phyloP scores from a whole-genome alignment of 2,888 invertebrate genomes.

The Sesia apiformis region DNA sequence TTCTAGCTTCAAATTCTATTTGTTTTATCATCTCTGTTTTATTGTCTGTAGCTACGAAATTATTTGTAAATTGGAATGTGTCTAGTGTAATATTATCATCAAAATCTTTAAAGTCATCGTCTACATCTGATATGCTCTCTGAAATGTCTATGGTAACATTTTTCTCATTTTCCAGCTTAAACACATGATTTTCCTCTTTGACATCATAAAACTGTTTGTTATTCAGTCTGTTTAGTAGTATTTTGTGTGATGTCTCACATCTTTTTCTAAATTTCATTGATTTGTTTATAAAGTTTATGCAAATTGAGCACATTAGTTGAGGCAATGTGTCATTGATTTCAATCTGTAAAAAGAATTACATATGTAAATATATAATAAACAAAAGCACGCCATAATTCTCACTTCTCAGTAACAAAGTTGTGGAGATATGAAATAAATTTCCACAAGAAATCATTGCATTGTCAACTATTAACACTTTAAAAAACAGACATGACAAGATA shows the following conservation, averaged over 20 bases:
- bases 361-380: too few species aligned
- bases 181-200: constrained; percentile 21
- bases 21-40: constrained; percentile 3
- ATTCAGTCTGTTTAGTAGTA: constrained; percentile 13
- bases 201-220: constrained; percentile 11
- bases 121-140: constrained; percentile 9
- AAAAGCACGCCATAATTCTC: too few species aligned
- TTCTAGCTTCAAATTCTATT: constrained; percentile 13
- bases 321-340: constrained; percentile 24
- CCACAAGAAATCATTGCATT: too few species aligned
- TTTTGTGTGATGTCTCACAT: constrained; percentile 20
- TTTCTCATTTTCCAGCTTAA: constrained; percentile 11
- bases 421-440: too few species aligned
- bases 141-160: constrained; percentile 25
- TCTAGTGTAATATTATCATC: constrained; percentile 30
- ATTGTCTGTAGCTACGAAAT: constrained; percentile 4
- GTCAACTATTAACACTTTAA: too few species aligned
- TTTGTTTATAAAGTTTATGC: constrained; percentile 24
- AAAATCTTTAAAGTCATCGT: constrained; percentile 27
- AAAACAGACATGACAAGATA: too few species aligned
- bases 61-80: constrained; percentile 10
- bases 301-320: constrained; percentile 24
- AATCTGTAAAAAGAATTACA: constrained; percentile 18
- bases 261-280: constrained; percentile 23
- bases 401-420: too few species aligned